Evolutionary conservation across 2,113 vertebrate species (phyloP), one percentile per base, ranked within the genome.

Genomic region (Rhinolophus ferrumequinum): DNA sequence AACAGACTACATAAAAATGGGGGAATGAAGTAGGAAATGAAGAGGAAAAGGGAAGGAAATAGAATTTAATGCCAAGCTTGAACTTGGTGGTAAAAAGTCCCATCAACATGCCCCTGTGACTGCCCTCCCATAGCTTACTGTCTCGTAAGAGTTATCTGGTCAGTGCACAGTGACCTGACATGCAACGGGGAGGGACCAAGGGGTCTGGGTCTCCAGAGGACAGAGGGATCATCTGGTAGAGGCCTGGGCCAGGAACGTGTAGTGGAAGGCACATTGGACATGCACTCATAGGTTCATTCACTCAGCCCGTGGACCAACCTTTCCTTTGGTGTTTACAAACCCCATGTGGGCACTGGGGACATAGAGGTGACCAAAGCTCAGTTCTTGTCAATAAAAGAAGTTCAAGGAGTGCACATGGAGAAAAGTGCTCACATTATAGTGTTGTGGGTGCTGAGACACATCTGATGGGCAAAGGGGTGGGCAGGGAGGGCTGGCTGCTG

Each of bases 21-120:
- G 18, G 22, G n/a, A 89, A 38, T 93, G 66, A 88, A 60, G 24
- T 90, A 26, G 38, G 87, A 50, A 44, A 44, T 44, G 76, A 50
- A 82, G 47, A 94, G 26, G 18, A 30, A 93, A 47, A 16, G 11
- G 18, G 44, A 79, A 26, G 35, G n/a, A 72, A 95, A 86, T 93
- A 62, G 11, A 9, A 69, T 47, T 64, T 54, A 24, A 56, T 75
- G 70, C 8, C 54, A 77, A 19, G 67, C 89, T 69, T 64, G 85
- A 41, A 19, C 26, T 35, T 41, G 4, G 21, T 56, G 18, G 18
- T 30, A 10, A 69, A 75, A 64, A 41, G 24, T 8, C 30, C 76
- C 47, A 19, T 21, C 0, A 1, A 33, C 24, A 19, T 5, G 4
- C 54, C 41, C 16, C 50, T 13, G 4, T 18, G 30, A 38, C 72